phyloP scores from a whole-genome alignment of 2,113 vertebrate species.

The Nyctibius bracteatus region DNA sequence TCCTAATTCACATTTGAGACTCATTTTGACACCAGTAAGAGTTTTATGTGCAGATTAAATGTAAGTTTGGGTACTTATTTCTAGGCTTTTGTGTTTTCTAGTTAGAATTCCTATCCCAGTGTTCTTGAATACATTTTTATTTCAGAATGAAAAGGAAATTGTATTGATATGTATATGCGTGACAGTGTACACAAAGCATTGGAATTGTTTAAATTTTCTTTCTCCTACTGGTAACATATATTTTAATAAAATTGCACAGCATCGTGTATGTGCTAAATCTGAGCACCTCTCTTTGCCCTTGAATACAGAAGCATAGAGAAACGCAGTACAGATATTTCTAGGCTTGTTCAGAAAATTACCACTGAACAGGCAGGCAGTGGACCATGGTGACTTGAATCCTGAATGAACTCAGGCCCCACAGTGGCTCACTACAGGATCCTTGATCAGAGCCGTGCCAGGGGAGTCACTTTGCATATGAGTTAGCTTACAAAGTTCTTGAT shows the following conservation, averaged over 20 bases:
- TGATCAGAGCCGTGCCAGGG: not conserved
- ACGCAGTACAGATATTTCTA: not conserved
- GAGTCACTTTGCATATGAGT: not conserved
- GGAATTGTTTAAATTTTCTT: not conserved
- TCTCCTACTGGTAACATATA: not conserved
- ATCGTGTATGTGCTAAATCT: not conserved
- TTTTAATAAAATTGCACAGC: not conserved
- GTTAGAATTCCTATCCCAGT: not conserved
- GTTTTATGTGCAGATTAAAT: conserved; percentile 12
- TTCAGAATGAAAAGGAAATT: not conserved
- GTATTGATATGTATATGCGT: not conserved
- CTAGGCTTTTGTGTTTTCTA: not conserved
- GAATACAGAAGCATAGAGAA: not conserved
- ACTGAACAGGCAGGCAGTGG: not conserved
- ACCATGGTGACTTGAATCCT: not conserved
- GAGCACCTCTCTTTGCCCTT: not conserved
- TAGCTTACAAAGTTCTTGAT: not conserved
- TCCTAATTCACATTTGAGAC: not conserved
- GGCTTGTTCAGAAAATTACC: not conserved
- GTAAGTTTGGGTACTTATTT: not conserved
- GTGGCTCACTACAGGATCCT: not conserved
- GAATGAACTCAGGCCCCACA: not conserved
- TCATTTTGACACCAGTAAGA: not conserved
- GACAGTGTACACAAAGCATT: not conserved
- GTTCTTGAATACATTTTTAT: not conserved